Evolutionary conservation across 92 coral and sea anemone genomes (phyloP).

Genomic region (Phenganax stokvisi): DNA sequence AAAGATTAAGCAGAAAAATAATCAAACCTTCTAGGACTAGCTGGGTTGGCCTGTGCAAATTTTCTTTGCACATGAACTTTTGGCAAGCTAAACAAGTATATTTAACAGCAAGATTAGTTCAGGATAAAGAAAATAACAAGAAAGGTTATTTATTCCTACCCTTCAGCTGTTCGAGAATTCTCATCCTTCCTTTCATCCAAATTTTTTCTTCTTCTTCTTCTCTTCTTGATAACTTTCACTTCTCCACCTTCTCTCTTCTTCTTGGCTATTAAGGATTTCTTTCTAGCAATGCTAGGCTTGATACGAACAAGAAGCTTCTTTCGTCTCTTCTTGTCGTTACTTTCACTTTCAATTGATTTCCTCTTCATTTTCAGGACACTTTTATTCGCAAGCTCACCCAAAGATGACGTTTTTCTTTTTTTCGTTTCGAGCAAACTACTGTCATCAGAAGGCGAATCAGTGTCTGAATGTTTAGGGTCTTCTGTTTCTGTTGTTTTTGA

Average conservation of each 20-base stretch:
- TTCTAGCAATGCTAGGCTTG: constrained; percentile 6
- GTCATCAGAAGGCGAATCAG: constrained; percentile 2
- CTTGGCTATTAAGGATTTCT: constrained; percentile 32
- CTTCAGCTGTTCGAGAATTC: neutral
- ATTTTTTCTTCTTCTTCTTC: constrained; percentile 33
- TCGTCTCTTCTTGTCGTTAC: constrained; percentile 9
- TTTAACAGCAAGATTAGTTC: no score
- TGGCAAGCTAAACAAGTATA: constrained; percentile 38
- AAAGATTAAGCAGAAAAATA: neutral
- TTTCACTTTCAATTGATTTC: neutral
- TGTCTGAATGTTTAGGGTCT: constrained; percentile 17
- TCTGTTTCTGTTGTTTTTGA: constrained; percentile 47
- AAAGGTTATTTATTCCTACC: neutral
- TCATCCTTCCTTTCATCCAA: constrained; percentile 5
- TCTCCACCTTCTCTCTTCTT: constrained; percentile 35
- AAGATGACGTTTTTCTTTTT: neutral
- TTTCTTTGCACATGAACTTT: constrained; percentile 66
- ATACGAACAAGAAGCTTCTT: constrained; percentile 22
- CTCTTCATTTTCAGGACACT: neutral
- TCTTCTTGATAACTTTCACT: constrained; percentile 30
- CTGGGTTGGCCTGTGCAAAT: constrained; percentile 62
- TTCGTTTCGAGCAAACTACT: neutral
- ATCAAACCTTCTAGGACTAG: constrained; percentile 61
- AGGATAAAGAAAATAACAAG: neutral
- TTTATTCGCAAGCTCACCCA: neutral